Evolutionary conservation across 2,888 invertebrate genomes (phyloP), one percentile per base, ranked within the genome.

Genomic region (Melanostoma mellinum): DNA sequence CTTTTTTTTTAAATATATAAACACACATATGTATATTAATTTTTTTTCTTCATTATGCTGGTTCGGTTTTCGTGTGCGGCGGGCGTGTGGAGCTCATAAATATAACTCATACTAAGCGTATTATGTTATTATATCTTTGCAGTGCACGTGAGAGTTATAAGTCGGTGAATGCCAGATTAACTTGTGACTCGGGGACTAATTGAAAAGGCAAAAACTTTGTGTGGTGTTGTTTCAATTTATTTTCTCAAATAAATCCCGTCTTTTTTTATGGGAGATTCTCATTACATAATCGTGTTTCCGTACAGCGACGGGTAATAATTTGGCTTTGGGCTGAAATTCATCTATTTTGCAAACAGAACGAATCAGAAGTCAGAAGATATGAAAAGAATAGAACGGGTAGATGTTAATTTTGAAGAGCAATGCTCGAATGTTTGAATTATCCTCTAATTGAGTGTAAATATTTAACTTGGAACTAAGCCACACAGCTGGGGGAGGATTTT

Each of bases 381-480:
- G 38, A 20, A 20, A 44, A 36, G 20, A n/a, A 58, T 32, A 32
- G 3, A 30, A 6, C n/a, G 60, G 33, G 20, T 20, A 30, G 40
- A 36, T 32, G 30, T n/a, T 60, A 50, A 46, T 38, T 20, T 30
- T 42, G 46, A 48, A 48, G 40, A 50, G 58, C 40, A 44, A 52
- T 67, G 44, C 50, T 81, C 61, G 67, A 72, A 81, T 81, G 63
- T 76, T 61, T 61, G 76, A 81, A 76, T 81, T 81, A 81, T 81
- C 72, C 42, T 72, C 55, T 81, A 81, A 81, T 81, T 76, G 81
- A 81, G 81, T 76, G 81, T 76, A 76, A 81, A 81, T 76, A 81
- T 76, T 81, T 81, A 72, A 81, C 76, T 55, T 30, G 67, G 44
- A 72, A 32, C 32, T 53, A 53, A 67, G 72, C 33, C 20, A 20